These are phyloP conservation scores for Tenualosa ilisha DNA, from an alignment of 2,797 vertebrate species.

Conservation along the genomic window DNA sequence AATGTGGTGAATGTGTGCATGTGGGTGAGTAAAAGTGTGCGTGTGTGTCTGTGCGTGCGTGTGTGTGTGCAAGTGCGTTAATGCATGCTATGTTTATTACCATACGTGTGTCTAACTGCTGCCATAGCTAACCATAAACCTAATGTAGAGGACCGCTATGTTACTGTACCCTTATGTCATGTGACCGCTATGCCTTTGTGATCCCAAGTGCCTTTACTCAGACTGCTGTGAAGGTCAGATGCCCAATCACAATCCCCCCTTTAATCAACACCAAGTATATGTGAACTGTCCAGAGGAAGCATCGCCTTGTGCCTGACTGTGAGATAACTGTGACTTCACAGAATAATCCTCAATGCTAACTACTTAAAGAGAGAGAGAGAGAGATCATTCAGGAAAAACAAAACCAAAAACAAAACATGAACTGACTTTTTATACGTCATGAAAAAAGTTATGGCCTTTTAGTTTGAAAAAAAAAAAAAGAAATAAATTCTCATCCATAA, in stretches of 20 bases:
- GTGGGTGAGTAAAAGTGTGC: background rate
- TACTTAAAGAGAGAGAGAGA: background rate
- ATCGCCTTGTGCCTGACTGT: background rate
- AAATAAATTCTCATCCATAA: slow-evolving; percentile 1
- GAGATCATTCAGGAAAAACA: background rate
- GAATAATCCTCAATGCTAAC: background rate
- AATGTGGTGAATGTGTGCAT: slow-evolving; percentile 11
- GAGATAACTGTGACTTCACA: background rate
- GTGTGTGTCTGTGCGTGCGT: background rate
- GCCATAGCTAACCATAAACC: background rate
- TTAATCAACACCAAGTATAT: background rate
- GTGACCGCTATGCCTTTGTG: background rate
- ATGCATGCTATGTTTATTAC: slow-evolving; percentile 1
- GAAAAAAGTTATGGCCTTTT: slow-evolving; percentile 5
- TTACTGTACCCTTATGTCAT: background rate
- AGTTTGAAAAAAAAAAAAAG: background rate
- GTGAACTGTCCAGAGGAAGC: background rate
- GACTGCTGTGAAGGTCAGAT: background rate
- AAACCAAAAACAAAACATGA: background rate
- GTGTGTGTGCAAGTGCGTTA: slow-evolving; percentile 10
- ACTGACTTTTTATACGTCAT: background rate
- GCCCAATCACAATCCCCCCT: background rate
- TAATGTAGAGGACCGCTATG: background rate
- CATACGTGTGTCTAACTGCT: background rate
- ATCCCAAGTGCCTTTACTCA: background rate